Evolutionary conservation across 2,797 vertebrate species (phyloP).

Genomic region (Synanceia verrucosa): DNA sequence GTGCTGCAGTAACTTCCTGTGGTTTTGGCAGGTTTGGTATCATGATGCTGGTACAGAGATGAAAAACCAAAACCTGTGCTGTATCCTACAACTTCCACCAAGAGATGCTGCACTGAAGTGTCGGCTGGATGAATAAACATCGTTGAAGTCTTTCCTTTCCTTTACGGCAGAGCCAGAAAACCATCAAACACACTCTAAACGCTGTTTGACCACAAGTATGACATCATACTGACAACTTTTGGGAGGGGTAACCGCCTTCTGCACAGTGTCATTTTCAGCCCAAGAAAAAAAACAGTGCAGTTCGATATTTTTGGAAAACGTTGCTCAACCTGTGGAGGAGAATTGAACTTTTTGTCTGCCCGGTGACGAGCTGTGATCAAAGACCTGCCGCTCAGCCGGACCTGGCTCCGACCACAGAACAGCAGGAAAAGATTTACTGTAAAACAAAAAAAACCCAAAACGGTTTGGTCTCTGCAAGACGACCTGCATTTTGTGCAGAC

Average conservation of each 20-base stretch:
- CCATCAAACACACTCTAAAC: conserved; percentile 17
- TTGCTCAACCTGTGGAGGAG: conserved; percentile 15
- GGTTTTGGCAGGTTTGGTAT: conserved; percentile 7
- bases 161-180: conserved; percentile 33
- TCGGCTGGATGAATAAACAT: not conserved
- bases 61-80: conserved; percentile 13
- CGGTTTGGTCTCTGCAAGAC: conserved; percentile 30
- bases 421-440: conserved; percentile 39
- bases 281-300: not conserved
- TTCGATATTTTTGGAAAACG: conserved; percentile 29
- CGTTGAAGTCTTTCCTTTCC: no score
- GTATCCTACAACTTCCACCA: conserved; percentile 3
- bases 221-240: conserved; percentile 42
- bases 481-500: conserved; percentile 3
- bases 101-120: conserved; percentile 1
- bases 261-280: conserved; percentile 27
- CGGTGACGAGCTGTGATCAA: conserved; percentile 38
- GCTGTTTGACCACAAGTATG: conserved; percentile 26
- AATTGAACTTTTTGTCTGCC: conserved; percentile 24
- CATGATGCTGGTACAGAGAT: not conserved
- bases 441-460: conserved; percentile 23
- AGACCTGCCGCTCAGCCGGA: conserved; percentile 48
- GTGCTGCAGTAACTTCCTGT: no score
- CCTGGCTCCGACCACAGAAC: conserved; percentile 28
- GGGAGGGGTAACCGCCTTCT: conserved; percentile 11